Conservation (phyloP, 2,888 invertebrate genomes). For the Tetragonula carbonaria region DNA sequence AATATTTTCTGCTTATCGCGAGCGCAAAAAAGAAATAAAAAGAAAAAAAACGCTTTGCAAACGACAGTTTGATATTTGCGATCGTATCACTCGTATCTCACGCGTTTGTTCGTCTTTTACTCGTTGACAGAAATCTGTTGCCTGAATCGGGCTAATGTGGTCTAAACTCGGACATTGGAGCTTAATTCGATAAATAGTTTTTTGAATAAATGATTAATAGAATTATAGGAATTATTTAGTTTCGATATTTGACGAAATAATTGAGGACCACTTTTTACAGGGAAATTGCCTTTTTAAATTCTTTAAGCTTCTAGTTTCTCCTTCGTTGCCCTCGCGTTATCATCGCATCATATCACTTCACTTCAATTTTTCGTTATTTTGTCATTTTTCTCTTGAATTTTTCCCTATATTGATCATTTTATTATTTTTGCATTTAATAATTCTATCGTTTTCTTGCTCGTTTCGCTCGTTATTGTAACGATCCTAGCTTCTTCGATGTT, state of each 20-base stretch:
- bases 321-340: background rate
- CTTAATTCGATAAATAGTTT: background rate
- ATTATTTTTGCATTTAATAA: background rate
- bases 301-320: background rate
- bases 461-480: background rate
- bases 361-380: background rate
- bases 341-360: background rate
- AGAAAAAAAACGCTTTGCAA: too few relatives aligned
- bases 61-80: conserved; percentile 11
- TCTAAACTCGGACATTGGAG: background rate
- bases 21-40: background rate
- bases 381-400: background rate
- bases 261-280: background rate
- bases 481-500: background rate
- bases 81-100: background rate
- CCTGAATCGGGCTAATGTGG: too few relatives aligned
- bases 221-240: background rate
- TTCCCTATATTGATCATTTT: conserved; percentile 28
- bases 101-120: background rate
- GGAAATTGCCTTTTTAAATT: too few relatives aligned
- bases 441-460: too few relatives aligned
- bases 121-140: background rate
- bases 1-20: background rate
- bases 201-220: background rate
- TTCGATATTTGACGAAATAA: background rate